Base-by-base conservation (phyloP, 2,113 vertebrate genomes). In the Columbina picui region DNA sequence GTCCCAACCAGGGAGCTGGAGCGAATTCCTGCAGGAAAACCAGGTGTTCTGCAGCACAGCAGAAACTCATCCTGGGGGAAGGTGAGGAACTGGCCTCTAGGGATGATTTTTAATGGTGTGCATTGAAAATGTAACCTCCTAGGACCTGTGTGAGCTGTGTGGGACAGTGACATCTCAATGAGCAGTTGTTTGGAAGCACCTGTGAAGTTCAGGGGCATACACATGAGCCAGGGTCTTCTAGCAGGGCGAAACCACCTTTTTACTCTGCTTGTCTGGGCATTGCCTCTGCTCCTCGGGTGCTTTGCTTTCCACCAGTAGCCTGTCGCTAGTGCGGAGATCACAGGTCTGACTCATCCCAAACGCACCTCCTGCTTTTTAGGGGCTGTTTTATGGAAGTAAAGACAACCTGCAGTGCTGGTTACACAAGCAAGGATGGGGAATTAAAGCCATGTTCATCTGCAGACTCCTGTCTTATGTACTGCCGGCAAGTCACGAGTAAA, bases 221-320 rank as follows among this genome's bases (percentile, higher is more conserved):
- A 20, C 26, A 14, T 10, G 17, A 0, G 1, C 8, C 60, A 53
- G 61, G 41, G 34, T 50, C 41, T 41, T 75, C 47, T 1, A 32
- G 12, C n/a, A 53, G 65, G 67, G 26, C 70, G 71, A 59, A 76
- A 4, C 53, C 47, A 50, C 20, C 45, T 71, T 7, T 7, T 61
- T 36, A 14, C 22, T 34, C 29, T 9, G 45, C 59, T 60, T 1
- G 0, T 4, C 8, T 0, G 7, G 65, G n/a, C 39, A 11, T 15
- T 0, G 0, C 8, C 19, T n/a, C 39, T 1, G 5, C 2, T 45
- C 30, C 34, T 65, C 0, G 1, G 32, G 55, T 30, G 67, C 41
- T 70, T 47, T 79, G 45, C 49, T 77, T 27, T 39, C 34, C 47
- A 6, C 8, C 0, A 0, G 30, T 47, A 57, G 65, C 30, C 65